A percentile compares a stretch with the other conserved stretches of the same genome.
Conservation (phyloP, 1,140 invertebrate genomes). For the Eumaeus atala region DNA sequence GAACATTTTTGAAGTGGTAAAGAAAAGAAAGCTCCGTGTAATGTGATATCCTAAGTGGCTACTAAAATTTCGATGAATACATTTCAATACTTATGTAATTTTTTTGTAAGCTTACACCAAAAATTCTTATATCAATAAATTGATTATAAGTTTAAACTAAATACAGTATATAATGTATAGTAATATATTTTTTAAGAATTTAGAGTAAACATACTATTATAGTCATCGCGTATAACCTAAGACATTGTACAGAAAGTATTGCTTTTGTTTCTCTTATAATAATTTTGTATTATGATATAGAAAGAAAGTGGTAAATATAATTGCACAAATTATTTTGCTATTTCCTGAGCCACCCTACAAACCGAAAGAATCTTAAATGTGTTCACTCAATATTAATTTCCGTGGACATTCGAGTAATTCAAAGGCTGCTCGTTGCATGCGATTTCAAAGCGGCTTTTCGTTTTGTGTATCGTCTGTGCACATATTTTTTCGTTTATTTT, state of each 20-base stretch:
- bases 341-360: too few species aligned
- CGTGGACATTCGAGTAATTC: too few species aligned
- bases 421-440: too few species aligned
- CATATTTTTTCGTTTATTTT: too few species aligned
- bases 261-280: slow-evolving; percentile 18
- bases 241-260: slow-evolving; percentile 27
- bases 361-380: too few species aligned
- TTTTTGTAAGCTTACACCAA: slow-evolving; percentile 5
- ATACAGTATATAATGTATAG: slow-evolving; percentile 1
- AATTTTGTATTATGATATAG: neutral
- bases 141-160: slow-evolving; percentile 8
- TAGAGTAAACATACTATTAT: slow-evolving; percentile 3
- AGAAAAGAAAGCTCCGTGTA: too few species aligned
- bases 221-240: slow-evolving; percentile 15
- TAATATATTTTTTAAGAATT: slow-evolving; percentile 8
- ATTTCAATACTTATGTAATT: neutral
- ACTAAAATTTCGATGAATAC: too few species aligned
- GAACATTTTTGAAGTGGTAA: too few species aligned
- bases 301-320: neutral
- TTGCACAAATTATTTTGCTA: neutral
- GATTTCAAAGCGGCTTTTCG: too few species aligned
- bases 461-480: too few species aligned
- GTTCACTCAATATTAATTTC: too few species aligned
- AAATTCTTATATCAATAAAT: slow-evolving; percentile 3
- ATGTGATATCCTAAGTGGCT: too few species aligned